A percentile compares a stretch with the other conserved stretches of the same genome.
Evolutionary conservation across 1,140 invertebrate species (phyloP).

Genomic region (Physella acuta): DNA sequence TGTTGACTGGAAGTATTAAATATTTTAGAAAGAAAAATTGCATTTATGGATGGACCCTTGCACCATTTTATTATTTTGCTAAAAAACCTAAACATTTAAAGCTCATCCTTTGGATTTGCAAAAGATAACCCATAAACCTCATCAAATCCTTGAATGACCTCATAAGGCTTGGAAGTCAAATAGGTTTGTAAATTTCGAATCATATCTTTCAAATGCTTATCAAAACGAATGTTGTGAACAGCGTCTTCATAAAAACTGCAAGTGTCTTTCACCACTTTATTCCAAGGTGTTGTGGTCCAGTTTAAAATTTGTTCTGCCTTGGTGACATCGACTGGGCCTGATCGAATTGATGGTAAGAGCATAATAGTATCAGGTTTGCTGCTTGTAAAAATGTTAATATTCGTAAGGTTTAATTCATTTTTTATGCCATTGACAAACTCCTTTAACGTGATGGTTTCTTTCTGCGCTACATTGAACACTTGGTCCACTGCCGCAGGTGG

Average conservation of each 20-base stretch:
- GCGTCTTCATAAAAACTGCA: constrained; percentile 60
- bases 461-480: constrained; percentile 60
- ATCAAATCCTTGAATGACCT: constrained; percentile 36
- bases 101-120: constrained; percentile 36
- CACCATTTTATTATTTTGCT: too few relatives aligned
- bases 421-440: constrained; percentile 51
- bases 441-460: constrained; percentile 47
- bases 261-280: constrained; percentile 51
- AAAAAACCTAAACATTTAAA: too few relatives aligned
- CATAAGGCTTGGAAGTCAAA: constrained; percentile 36
- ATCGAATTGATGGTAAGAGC: constrained; percentile 61
- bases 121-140: constrained; percentile 36
- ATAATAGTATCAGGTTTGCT: constrained; percentile 43
- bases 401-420: constrained; percentile 36
- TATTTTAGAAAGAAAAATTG: too few relatives aligned
- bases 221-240: constrained; percentile 32
- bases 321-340: constrained; percentile 56
- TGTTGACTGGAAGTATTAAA: too few relatives aligned
- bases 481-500: constrained; percentile 46
- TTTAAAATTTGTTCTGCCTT: constrained; percentile 54
- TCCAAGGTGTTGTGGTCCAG: constrained; percentile 57
- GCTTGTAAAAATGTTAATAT: constrained; percentile 39
- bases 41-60: too few relatives aligned
- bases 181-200: constrained; percentile 43
- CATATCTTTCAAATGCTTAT: constrained; percentile 35